Evolutionary conservation across 2,888 invertebrate genomes (phyloP).

Genomic region (Cryptus viduatorius): DNA sequence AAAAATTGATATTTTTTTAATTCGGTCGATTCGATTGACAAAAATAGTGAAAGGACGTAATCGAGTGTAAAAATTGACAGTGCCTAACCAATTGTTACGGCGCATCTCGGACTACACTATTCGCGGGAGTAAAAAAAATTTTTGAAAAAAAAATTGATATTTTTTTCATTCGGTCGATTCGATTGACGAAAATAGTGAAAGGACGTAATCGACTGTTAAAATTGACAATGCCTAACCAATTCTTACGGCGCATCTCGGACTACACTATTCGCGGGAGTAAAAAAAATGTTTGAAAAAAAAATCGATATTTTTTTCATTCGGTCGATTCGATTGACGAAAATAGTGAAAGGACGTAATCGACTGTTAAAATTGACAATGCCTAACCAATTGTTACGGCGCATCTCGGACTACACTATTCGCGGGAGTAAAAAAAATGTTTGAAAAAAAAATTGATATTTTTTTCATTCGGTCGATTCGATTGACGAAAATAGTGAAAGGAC

Average conservation of each 20-base stretch:
- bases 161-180: not conserved
- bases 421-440: not conserved
- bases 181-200: too few relatives aligned
- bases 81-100: not conserved
- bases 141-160: not conserved
- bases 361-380: conserved; percentile 52
- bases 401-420: not conserved
- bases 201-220: conserved; percentile 57
- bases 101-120: not conserved
- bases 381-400: not conserved
- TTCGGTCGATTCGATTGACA: not conserved
- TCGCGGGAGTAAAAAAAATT: not conserved
- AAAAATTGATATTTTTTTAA: not conserved
- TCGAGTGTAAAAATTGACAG: conserved; percentile 55
- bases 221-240: conserved; percentile 34
- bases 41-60: conserved; percentile 51
- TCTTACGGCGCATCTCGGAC: not conserved
- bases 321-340: too few relatives aligned
- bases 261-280: not conserved
- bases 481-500: conserved; percentile 65
- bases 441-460: not conserved
- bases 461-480: conserved; percentile 3
- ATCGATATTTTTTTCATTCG: not conserved
- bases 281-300: not conserved
- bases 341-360: conserved; percentile 62